These are phyloP conservation scores for Torymus auratus DNA, from an alignment of 2,888 invertebrate species.

Conservation along the genomic window DNA sequence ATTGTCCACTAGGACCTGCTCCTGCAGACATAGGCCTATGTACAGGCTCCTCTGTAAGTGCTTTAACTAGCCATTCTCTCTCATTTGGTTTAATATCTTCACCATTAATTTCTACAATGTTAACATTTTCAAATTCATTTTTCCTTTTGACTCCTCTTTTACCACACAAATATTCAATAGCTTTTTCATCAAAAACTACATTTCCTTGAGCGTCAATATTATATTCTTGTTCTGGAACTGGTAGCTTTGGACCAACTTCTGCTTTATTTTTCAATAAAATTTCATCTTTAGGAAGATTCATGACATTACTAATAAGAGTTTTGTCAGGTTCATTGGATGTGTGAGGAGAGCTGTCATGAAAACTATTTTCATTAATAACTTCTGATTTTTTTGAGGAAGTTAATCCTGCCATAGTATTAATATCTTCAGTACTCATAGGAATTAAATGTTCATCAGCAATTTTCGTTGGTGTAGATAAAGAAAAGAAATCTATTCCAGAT, in stretches of 20 bases:
- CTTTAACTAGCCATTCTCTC: conserved; percentile 89
- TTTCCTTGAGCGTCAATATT: conserved; percentile 74
- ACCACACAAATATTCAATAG: conserved; percentile 74
- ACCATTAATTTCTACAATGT: conserved; percentile 90
- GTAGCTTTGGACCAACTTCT: conserved; percentile 73
- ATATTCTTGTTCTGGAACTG: conserved; percentile 75
- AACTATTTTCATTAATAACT: neutral
- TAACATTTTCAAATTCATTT: conserved; percentile 78
- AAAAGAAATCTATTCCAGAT: conserved; percentile 71
- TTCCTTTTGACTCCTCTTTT: conserved; percentile 76
- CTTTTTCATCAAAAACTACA: conserved; percentile 74
- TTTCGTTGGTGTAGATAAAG: conserved; percentile 63
- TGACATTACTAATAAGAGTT: conserved; percentile 77
- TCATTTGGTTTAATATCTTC: conserved; percentile 88
- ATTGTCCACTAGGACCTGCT: conserved; percentile 82
- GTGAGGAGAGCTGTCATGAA: neutral
- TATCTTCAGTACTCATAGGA: conserved; percentile 22
- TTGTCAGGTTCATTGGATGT: conserved; percentile 54
- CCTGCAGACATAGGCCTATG: conserved; percentile 77
- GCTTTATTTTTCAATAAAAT: conserved; percentile 76
- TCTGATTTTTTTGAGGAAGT: neutral
- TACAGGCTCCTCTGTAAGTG: conserved; percentile 84
- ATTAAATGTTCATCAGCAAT: conserved; percentile 40
- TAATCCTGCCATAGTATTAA: conserved; percentile 25
- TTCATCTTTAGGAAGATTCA: conserved; percentile 78